Base-by-base conservation (phyloP, 2,113 vertebrate species). In the Asarcornis scutulata region DNA sequence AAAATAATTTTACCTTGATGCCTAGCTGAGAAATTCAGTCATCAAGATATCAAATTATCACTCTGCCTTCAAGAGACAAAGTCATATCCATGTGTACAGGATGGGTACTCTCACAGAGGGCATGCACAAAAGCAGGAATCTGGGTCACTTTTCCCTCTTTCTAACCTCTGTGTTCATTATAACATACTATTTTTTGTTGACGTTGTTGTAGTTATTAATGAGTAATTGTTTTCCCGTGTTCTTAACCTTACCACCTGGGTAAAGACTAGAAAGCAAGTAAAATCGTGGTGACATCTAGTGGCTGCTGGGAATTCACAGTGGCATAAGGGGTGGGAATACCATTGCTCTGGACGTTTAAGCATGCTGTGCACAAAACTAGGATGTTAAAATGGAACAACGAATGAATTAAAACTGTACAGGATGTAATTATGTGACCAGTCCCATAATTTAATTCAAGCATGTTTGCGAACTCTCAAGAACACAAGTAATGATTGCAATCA, bases 241-340 rank as follows among this genome's bases (percentile, higher is more conserved):
- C 42, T 68, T 34, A 7, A 0, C 7, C 50, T 60, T 38, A 42
- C 25, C 0, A 0, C 34, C 2, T 58, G 62, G 17, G 31, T 42
- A 48, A 5, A 50, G n/a, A 2, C 4, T 32, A 46, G 44, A 32
- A 36, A 83, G 69, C 66, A 58, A 59, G 23, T 83, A 91, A 95
- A 94, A 77, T 83, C 67, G n/a, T 76, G 89, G 83, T 96, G 96
- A 96, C 96, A 95, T 93, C 96, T 97, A 95, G 96, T 74, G 96
- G 94, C 93, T 58, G 82, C 71, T 80, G 81, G 66, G 74, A 59
- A 69, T 50, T 68, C 1, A 11, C 83, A 13, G 83, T 10, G 63
- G 15, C 16, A 1, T 4, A 1, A 26, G 34, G 31, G 80, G 60
- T 14, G 62, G 55, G 67, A 29, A 17, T 4, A 12, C 20, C 52